Conservation (phyloP, 2,113 vertebrate genomes). For the Plecotus auritus region DNA sequence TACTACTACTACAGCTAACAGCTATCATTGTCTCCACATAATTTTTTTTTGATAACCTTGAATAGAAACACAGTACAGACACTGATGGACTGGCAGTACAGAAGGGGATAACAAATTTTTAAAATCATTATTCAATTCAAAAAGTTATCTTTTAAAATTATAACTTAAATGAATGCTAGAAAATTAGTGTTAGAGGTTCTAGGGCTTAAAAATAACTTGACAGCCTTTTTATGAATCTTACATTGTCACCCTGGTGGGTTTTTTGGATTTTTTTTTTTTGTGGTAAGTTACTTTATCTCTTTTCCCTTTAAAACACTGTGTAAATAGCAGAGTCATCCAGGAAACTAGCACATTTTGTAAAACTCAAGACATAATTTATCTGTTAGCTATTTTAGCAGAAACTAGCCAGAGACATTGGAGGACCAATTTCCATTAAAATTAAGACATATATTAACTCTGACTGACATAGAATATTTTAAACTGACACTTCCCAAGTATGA, state of each 20-base stretch:
- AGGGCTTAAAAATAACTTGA: constrained; percentile 44
- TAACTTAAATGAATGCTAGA: not conserved
- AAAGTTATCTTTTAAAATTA: not conserved
- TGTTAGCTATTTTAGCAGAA: constrained; percentile 1
- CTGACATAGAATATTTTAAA: not conserved
- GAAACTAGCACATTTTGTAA: constrained; percentile 30
- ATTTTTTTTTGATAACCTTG: not conserved
- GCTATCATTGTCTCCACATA: not conserved
- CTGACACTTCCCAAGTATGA: not conserved
- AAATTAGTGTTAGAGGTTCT: not conserved
- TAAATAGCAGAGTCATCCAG: constrained; percentile 23
- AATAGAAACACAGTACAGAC: not conserved
- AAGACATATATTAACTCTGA: not conserved
- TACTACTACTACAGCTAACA: not conserved
- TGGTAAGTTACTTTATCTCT: constrained; percentile 36
- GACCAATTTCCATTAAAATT: not conserved
- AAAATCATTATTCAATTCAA: not conserved
- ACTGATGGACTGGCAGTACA: not conserved
- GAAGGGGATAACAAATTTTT: not conserved
- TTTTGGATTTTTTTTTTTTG: not conserved
- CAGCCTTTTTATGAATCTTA: not conserved
- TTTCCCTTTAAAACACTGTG: not conserved
- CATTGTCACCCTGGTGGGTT: not conserved
- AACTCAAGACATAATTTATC: not conserved
- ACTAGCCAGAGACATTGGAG: not conserved